Conservation (phyloP, 2,888 invertebrate species). For the Callyntrura sp. region DNA sequence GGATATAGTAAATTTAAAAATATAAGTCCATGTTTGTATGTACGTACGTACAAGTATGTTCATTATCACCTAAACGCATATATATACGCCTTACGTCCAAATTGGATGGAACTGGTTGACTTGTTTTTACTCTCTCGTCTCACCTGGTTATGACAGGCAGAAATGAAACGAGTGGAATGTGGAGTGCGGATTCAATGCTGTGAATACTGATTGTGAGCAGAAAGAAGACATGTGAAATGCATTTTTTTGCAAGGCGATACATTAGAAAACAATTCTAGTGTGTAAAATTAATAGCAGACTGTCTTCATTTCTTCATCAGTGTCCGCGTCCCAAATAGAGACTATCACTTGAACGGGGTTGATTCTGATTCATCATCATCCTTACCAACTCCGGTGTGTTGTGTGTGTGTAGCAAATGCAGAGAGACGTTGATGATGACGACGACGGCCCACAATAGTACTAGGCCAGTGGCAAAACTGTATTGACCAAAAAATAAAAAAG, state of each 20-base stretch:
- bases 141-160: constrained; percentile 7
- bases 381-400: no score
- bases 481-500: constrained; percentile 18
- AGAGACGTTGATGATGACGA: constrained; percentile 40
- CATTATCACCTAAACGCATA: no score
- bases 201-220: background rate
- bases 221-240: background rate
- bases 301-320: constrained; percentile 8
- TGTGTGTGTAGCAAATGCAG: constrained; percentile 16
- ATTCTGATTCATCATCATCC: background rate
- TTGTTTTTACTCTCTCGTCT: background rate
- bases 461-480: constrained; percentile 9
- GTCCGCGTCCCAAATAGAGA: background rate
- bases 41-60: no score
- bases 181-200: background rate
- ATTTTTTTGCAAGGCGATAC: background rate
- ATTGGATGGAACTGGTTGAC: background rate
- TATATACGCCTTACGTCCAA: background rate
- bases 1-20: no score
- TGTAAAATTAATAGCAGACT: background rate
- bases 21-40: no score
- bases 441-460: background rate
- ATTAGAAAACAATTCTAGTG: no score
- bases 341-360: background rate
- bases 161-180: constrained; percentile 12